Conservation (phyloP, 2,888 invertebrate genomes). For the Ichneumoninae sp. region DNA sequence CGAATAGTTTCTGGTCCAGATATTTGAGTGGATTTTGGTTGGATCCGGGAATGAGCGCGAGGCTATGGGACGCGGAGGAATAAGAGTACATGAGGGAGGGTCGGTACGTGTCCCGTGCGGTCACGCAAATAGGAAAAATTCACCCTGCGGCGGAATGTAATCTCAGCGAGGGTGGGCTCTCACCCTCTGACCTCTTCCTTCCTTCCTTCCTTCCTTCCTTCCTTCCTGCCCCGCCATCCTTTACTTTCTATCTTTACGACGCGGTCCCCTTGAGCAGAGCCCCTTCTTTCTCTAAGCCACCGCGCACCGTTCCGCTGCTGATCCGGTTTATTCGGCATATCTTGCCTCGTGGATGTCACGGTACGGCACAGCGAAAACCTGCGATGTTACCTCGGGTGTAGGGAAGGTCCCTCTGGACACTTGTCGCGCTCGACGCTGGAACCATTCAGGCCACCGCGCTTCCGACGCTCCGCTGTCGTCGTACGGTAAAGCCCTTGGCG, state of each 20-base stretch:
- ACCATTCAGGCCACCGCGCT: background rate
- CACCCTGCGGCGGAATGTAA: constrained; percentile 36
- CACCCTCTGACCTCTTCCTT: constrained; percentile 47
- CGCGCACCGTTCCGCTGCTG: background rate
- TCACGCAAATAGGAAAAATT: constrained; percentile 51
- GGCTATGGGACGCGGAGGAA: background rate
- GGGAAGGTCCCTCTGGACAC: background rate
- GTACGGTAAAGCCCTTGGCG: background rate
- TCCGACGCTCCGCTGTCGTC: background rate
- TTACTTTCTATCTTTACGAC: constrained; percentile 31
- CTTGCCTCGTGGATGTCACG: background rate
- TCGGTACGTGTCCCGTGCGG: constrained; percentile 11
- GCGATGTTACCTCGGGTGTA: background rate
- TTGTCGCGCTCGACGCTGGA: background rate
- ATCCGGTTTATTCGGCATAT: constrained; percentile 34
- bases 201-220: constrained; percentile 47
- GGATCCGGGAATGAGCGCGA: constrained; percentile 35
- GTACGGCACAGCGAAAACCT: background rate
- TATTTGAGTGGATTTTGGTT: constrained; percentile 35
- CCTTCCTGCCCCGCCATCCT: constrained; percentile 14
- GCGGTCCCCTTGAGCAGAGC: background rate
- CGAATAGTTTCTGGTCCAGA: constrained; percentile 29
- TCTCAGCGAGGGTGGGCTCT: constrained; percentile 41
- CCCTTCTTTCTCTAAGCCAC: constrained; percentile 14
- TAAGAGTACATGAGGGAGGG: constrained; percentile 25